Evolutionary conservation across 2,888 invertebrate genomes (phyloP), one percentile per base, ranked within the genome.

Genomic region (Acrobasis suavella): DNA sequence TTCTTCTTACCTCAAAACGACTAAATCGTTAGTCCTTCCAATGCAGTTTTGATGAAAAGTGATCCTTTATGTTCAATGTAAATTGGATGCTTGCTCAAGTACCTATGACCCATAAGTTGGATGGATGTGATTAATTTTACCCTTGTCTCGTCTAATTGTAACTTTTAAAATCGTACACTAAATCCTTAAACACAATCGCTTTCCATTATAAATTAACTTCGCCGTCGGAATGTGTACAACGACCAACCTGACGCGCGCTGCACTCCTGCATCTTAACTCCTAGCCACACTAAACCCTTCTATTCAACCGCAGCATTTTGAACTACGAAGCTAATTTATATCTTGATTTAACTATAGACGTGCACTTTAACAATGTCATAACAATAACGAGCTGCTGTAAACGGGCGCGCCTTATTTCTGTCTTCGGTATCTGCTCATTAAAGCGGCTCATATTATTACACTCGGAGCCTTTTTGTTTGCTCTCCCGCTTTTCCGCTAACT

Each of bases 371-470:
- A 89, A 89, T 87, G 86, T 89, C 88, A 82, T 89, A 88, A 89
- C 87, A 85, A 87, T 87, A 88, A 86, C 83, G 83, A 85, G 80
- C 68, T 77, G 83, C 73, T 85, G 87, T 88, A 86, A 88, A 87
- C 82, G 83, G 76, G 80, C 81, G 78, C 80, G 80, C 82, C 86
- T 90, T 91, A 91, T 91, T 91, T 91, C 89, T 91, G 90, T 91
- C 90, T 90, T 87, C 90, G 80, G 88, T 86, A 82, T 84, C 82
- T 85, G 88, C 91, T 91, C 91, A 91, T 91, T 91, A 91, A 89
- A 90, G 81, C 83, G 77, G 75, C 74, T 83, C 81, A 81, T 83
- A 79, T 78, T 62, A 62, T 62, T 62, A 62, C 62, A 32, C 62
- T 78, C 77, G 74, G 74, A 78, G 74, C 71, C 72, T 76, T 89